Conservation (phyloP, 2,888 invertebrate genomes). For the Scaptomyza flava region DNA sequence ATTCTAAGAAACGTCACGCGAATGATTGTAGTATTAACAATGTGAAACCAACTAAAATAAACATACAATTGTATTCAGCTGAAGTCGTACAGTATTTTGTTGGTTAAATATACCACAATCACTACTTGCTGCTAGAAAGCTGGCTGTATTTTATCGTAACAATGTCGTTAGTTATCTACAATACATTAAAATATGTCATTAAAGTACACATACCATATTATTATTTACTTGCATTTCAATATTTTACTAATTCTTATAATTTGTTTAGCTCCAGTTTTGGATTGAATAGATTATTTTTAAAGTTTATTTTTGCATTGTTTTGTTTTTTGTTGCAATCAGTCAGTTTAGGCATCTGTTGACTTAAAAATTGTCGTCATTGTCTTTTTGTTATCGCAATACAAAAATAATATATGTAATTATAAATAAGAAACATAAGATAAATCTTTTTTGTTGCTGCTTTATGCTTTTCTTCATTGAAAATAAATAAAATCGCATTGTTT, state of each 20-base stretch:
- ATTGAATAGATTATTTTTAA: slow-evolving; percentile 52
- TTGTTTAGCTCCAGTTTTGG: slow-evolving; percentile 47
- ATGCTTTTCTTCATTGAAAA: slow-evolving; percentile 32
- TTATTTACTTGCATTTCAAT: slow-evolving; percentile 51
- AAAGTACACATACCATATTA: slow-evolving; percentile 51
- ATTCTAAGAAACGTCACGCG: background rate
- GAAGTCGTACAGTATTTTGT: slow-evolving; percentile 51
- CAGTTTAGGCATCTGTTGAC: slow-evolving; percentile 81
- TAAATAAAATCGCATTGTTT: slow-evolving; percentile 66
- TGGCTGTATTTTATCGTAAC: slow-evolving; percentile 60
- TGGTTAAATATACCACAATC: slow-evolving; percentile 74
- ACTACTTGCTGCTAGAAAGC: slow-evolving; percentile 78
- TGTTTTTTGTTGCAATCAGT: slow-evolving; percentile 60
- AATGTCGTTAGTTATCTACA: slow-evolving; percentile 67
- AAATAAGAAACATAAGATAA: slow-evolving; percentile 22
- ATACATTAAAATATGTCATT: slow-evolving; percentile 52
- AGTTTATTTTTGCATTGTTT: slow-evolving; percentile 16
- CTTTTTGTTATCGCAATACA: slow-evolving; percentile 66
- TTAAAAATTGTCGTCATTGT: slow-evolving; percentile 78
- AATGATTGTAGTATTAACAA: slow-evolving; percentile 5
- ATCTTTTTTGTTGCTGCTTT: slow-evolving; percentile 24
- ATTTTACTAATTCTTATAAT: slow-evolving; percentile 58
- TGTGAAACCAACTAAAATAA: slow-evolving; percentile 40
- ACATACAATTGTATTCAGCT: slow-evolving; percentile 32
- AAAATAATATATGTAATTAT: slow-evolving; percentile 46